Conservation (phyloP, 2,797 vertebrate genomes). For the Aplochiton taeniatus region DNA sequence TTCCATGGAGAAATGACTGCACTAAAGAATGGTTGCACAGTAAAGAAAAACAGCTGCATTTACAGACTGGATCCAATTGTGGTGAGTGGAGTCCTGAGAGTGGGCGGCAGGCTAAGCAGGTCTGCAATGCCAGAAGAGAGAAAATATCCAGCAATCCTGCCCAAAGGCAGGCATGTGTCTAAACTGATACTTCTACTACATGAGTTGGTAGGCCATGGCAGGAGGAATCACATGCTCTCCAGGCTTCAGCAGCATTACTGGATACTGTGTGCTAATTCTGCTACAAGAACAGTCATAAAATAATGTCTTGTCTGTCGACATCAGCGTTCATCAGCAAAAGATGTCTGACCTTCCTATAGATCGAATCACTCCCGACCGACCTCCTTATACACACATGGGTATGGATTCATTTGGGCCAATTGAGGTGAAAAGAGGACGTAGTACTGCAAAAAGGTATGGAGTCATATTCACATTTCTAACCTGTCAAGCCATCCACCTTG, state of each 20-base stretch:
- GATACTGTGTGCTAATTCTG: background rate
- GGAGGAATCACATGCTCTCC: conserved; percentile 9
- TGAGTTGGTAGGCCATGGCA: background rate
- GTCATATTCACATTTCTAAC: too few relatives aligned
- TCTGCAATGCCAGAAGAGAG: background rate
- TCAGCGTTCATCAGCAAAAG: too few relatives aligned
- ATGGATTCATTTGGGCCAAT: too few relatives aligned
- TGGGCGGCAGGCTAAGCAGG: background rate
- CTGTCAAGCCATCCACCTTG: too few relatives aligned
- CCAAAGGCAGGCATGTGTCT: background rate
- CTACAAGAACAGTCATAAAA: background rate
- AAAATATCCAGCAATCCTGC: conserved; percentile 2
- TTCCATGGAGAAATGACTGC: background rate
- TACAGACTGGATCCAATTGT: conserved; percentile 5
- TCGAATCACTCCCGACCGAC: too few relatives aligned
- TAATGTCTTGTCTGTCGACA: background rate
- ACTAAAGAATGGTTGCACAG: background rate
- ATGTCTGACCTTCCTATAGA: too few relatives aligned
- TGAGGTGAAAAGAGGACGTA: too few relatives aligned
- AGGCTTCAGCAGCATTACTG: background rate
- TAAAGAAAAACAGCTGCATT: background rate
- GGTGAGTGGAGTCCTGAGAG: background rate
- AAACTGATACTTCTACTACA: background rate
- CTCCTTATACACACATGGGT: too few relatives aligned
- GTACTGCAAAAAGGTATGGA: too few relatives aligned